phyloP scores from a whole-genome alignment of 2,113 vertebrate species.

The Muscicapa adusta region DNA sequence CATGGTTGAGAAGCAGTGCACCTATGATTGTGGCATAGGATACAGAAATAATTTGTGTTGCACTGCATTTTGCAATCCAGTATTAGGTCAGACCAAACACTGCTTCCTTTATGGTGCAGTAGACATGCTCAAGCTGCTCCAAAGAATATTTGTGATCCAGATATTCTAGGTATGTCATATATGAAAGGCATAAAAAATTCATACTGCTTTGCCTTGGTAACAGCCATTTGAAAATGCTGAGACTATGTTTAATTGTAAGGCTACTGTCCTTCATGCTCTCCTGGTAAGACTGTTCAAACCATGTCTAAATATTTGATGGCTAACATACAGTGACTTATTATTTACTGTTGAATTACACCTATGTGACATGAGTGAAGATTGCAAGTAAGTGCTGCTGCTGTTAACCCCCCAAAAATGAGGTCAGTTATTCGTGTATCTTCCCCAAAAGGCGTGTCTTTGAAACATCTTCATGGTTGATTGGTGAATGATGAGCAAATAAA shows the following conservation, averaged over 20 bases:
- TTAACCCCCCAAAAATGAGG: neutral
- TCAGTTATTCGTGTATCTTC: neutral
- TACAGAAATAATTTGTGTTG: neutral
- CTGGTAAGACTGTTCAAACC: neutral
- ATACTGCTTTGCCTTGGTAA: neutral
- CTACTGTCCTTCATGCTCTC: neutral
- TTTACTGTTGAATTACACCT: neutral
- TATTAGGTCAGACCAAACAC: neutral
- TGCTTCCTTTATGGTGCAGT: neutral
- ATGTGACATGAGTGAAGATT: neutral
- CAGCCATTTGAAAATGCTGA: neutral
- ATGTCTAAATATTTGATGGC: neutral
- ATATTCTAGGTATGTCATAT: neutral
- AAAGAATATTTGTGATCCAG: neutral
- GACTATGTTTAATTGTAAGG: neutral
- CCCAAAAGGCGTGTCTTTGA: neutral
- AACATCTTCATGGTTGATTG: neutral
- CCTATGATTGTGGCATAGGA: neutral
- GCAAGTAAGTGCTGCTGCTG: neutral
- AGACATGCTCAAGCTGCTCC: neutral
- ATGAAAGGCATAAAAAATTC: neutral
- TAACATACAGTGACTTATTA: neutral
- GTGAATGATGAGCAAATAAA: neutral
- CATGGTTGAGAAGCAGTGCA: neutral
- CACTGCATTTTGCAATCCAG: neutral